These are phyloP conservation scores for Caenorhabditis sulstoni DNA, from an alignment of 2,888 invertebrate species.

Conservation along the genomic window DNA sequence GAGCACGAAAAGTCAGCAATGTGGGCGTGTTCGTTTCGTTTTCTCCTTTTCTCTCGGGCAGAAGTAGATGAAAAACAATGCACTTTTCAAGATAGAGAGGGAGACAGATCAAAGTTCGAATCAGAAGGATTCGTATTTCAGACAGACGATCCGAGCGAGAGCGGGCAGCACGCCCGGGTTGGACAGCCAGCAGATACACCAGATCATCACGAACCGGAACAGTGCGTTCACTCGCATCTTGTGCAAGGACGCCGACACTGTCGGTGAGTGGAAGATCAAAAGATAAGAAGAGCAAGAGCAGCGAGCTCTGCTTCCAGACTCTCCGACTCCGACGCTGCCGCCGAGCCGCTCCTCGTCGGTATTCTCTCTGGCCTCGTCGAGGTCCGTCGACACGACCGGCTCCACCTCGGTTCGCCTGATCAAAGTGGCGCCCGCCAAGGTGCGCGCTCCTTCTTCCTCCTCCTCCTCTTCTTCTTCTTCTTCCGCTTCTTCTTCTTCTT, in stretches of 20 bases:
- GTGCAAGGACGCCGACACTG: constrained; percentile 50
- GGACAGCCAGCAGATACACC: constrained; percentile 60
- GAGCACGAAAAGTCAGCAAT: too few relatives aligned
- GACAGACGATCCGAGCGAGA: constrained; percentile 46
- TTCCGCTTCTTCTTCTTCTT: too few relatives aligned
- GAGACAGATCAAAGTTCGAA: too few relatives aligned
- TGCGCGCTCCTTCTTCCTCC: constrained; percentile 13
- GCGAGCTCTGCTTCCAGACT: constrained; percentile 18
- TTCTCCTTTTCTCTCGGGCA: too few relatives aligned
- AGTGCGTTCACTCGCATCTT: constrained; percentile 45
- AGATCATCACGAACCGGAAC: constrained; percentile 55
- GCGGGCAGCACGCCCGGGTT: constrained; percentile 60
- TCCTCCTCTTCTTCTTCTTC: too few relatives aligned
- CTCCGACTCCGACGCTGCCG: constrained; percentile 36
- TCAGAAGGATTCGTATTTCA: constrained; percentile 11
- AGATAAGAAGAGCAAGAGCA: too few relatives aligned
- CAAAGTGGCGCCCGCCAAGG: constrained; percentile 55
- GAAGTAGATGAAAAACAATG: too few relatives aligned
- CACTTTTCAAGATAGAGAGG: too few relatives aligned
- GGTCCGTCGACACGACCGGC: constrained; percentile 12
- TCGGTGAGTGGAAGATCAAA: constrained; percentile 37
- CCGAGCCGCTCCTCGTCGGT: constrained; percentile 51
- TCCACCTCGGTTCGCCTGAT: constrained; percentile 29
- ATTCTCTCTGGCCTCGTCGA: constrained; percentile 43
- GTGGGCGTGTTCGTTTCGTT: too few relatives aligned